Percentiles rank a stretch among this genome's conserved stretches.
Conservation (phyloP, 2,797 vertebrate species). For the Aythya fuligula region DNA sequence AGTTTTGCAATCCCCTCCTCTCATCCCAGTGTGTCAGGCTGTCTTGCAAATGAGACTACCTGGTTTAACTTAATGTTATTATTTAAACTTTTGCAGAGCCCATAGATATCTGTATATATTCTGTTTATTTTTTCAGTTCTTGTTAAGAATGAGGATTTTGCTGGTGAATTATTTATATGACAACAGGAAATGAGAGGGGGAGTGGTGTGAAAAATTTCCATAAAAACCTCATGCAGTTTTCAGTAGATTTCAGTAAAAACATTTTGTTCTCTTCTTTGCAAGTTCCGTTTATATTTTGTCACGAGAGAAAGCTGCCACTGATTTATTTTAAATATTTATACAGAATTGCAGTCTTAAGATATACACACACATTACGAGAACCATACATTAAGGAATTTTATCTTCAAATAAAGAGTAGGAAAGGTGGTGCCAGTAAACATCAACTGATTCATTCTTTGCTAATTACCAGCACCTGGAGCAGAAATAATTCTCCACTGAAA, state of each 20-base stretch:
- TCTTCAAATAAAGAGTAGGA: conserved; percentile 14
- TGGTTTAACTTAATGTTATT: not conserved
- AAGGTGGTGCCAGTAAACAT: conserved; percentile 25
- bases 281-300: conserved; percentile 57
- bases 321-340: conserved; percentile 75
- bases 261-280: conserved; percentile 47
- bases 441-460: conserved; percentile 11
- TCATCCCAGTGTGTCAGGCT: not conserved
- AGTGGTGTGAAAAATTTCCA: conserved; percentile 46
- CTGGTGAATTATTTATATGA: conserved; percentile 76
- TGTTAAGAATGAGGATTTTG: conserved; percentile 43
- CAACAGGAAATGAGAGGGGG: conserved; percentile 32
- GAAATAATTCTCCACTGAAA: not conserved
- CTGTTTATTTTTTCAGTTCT: conserved; percentile 42
- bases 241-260: conserved; percentile 19
- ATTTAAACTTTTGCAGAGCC: not conserved
- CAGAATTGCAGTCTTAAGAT: conserved; percentile 39
- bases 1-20: not conserved
- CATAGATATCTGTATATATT: not conserved
- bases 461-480: conserved; percentile 53
- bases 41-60: not conserved
- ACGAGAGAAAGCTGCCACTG: conserved; percentile 45
- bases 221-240: conserved; percentile 35
- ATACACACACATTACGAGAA: not conserved
- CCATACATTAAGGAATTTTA: conserved; percentile 10